These are phyloP conservation scores for Syngnathus rostellatus DNA, from an alignment of 2,797 vertebrate genomes.

Conservation along the genomic window DNA sequence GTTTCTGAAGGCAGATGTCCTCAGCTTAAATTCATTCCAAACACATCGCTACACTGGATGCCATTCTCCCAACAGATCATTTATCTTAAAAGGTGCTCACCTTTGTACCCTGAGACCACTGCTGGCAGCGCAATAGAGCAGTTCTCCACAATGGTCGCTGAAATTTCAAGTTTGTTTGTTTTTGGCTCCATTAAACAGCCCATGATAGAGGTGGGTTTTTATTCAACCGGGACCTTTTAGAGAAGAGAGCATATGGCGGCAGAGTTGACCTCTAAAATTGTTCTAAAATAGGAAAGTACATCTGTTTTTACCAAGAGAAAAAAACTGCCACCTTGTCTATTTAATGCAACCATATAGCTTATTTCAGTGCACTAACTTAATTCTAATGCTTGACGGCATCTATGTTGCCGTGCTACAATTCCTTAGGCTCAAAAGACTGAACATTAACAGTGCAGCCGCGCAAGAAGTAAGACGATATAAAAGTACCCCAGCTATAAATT, in stretches of 20 bases:
- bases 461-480: too few species aligned
- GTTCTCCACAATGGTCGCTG: background rate
- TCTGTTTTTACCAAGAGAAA: background rate
- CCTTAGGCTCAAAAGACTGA: too few species aligned
- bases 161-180: slow-evolving; percentile 2
- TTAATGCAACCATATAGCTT: background rate
- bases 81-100: background rate
- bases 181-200: slow-evolving; percentile 5
- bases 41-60: background rate
- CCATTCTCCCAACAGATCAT: background rate
- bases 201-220: background rate
- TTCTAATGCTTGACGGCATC: too few species aligned
- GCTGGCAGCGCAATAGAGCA: background rate
- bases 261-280: background rate
- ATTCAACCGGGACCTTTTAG: slow-evolving; percentile 4
- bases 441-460: too few species aligned
- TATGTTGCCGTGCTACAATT: too few species aligned
- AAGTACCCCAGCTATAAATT: too few species aligned
- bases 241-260: background rate
- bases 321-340: too few species aligned
- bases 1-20: background rate
- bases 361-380: background rate
- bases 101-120: background rate
- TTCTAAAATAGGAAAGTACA: background rate
- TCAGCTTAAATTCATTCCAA: background rate